These are phyloP conservation scores for Hippocampus mohnikei DNA, from an alignment of 2,113 vertebrate genomes.

Conservation along the genomic window DNA sequence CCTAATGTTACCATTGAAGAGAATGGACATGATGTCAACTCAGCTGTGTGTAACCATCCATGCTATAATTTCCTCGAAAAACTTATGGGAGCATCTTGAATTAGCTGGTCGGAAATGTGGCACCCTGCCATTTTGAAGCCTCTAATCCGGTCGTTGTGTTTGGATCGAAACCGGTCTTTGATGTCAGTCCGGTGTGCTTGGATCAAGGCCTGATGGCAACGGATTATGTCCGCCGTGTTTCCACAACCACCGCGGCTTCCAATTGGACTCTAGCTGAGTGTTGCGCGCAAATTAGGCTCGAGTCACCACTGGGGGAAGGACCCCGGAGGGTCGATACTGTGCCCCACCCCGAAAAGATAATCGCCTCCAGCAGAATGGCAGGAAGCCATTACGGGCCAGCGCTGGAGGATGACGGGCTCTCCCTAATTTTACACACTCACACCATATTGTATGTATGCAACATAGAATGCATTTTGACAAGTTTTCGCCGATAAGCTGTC, in stretches of 20 bases:
- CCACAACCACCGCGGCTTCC: conserved; percentile 44
- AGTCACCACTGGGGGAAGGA: conserved; percentile 44
- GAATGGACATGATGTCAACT: conserved; percentile 13
- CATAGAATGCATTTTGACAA: background rate
- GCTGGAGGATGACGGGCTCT: conserved; percentile 55
- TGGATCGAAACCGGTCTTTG: conserved; percentile 37
- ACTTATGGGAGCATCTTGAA: conserved; percentile 13
- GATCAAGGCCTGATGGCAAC: conserved; percentile 21
- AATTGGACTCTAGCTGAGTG: conserved; percentile 26
- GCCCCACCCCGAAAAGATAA: conserved; percentile 37
- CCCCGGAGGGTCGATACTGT: conserved; percentile 40
- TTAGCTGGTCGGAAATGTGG: conserved; percentile 32
- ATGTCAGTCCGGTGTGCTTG: conserved; percentile 34
- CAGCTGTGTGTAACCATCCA: conserved; percentile 27
- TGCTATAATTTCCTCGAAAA: conserved; percentile 22
- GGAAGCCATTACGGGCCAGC: conserved; percentile 56
- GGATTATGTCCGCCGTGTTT: conserved; percentile 33
- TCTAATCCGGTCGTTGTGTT: conserved; percentile 17
- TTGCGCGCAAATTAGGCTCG: conserved; percentile 45
- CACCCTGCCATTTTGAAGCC: conserved; percentile 24
- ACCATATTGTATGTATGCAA: conserved; percentile 11
- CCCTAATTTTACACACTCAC: conserved; percentile 19
- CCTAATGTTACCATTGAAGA: background rate
- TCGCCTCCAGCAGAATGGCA: conserved; percentile 44
- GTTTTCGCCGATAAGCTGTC: too few species aligned